phyloP scores from a whole-genome alignment of 1,140 invertebrate genomes.

The Neodiprion fabricii region DNA sequence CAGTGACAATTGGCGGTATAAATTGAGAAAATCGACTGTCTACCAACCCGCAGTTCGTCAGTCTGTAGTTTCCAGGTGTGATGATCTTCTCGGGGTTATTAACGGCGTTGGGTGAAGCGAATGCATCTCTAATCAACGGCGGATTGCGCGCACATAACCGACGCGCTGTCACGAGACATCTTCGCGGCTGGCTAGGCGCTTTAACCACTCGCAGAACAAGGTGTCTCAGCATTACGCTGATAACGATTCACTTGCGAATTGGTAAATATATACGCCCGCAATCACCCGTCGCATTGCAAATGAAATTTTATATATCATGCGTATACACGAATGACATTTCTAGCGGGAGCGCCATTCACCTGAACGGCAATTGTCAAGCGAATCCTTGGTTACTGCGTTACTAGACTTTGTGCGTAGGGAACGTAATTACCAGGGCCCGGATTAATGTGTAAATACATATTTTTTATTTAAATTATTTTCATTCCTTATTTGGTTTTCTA shows the following conservation, averaged over 20 bases:
- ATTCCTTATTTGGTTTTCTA: too few relatives aligned
- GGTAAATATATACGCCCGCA: not conserved
- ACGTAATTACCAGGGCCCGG: too few relatives aligned
- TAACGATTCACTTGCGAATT: not conserved
- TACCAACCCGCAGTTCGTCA: not conserved
- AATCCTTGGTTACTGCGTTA: too few relatives aligned
- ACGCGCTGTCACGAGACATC: not conserved
- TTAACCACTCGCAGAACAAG: not conserved
- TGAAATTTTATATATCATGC: not conserved
- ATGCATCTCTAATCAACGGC: not conserved
- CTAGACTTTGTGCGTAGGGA: too few relatives aligned
- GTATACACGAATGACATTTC: too few relatives aligned
- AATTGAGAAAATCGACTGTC: not conserved
- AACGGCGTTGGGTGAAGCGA: not conserved
- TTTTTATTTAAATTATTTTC: too few relatives aligned
- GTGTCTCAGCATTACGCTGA: conserved; percentile 6
- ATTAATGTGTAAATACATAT: too few relatives aligned
- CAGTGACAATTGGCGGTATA: too few relatives aligned
- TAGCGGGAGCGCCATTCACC: too few relatives aligned
- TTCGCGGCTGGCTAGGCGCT: not conserved
- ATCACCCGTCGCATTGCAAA: not conserved
- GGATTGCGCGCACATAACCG: not conserved
- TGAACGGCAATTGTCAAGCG: too few relatives aligned
- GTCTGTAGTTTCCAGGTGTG: not conserved
- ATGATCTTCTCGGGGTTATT: not conserved